phyloP scores from a whole-genome alignment of 2,113 vertebrate species.

The Electrona antarctica region DNA sequence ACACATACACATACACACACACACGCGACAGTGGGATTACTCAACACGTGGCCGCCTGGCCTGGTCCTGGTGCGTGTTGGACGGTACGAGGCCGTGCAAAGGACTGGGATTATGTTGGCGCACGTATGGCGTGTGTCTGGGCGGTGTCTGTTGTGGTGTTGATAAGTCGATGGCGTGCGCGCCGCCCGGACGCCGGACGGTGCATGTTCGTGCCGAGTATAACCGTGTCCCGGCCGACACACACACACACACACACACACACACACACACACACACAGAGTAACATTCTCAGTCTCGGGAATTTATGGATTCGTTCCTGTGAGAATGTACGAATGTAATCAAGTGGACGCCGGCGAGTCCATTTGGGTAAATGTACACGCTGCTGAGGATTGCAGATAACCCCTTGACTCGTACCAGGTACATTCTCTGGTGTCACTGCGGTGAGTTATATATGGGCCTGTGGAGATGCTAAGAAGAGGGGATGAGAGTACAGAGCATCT shows the following conservation, averaged over 20 bases:
- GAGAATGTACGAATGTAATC: constrained; percentile 17
- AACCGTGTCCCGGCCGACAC: constrained; percentile 6
- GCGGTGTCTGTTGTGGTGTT: neutral
- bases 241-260: no score
- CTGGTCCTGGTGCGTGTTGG: neutral
- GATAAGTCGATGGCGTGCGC: neutral
- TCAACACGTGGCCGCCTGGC: neutral
- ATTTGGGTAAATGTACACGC: no score
- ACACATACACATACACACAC: neutral
- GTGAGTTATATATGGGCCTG: constrained; percentile 49
- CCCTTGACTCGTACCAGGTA: constrained; percentile 49
- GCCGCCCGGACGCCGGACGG: constrained; percentile 17
- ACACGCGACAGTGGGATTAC: constrained; percentile 4
- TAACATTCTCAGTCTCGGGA: no score
- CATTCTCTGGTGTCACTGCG: constrained; percentile 36
- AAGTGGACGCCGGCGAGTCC: neutral
- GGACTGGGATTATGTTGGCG: no score
- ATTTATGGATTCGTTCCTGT: neutral
- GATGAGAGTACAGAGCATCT: constrained; percentile 49
- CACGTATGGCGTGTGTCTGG: neutral
- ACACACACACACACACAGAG: no score
- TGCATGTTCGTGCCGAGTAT: constrained; percentile 1
- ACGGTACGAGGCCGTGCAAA: neutral
- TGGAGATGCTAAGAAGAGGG: constrained; percentile 51
- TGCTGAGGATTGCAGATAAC: no score